Evolutionary conservation across 1,140 invertebrate genomes (phyloP).

Genomic region (Stenopsyche tienmushanensis): DNA sequence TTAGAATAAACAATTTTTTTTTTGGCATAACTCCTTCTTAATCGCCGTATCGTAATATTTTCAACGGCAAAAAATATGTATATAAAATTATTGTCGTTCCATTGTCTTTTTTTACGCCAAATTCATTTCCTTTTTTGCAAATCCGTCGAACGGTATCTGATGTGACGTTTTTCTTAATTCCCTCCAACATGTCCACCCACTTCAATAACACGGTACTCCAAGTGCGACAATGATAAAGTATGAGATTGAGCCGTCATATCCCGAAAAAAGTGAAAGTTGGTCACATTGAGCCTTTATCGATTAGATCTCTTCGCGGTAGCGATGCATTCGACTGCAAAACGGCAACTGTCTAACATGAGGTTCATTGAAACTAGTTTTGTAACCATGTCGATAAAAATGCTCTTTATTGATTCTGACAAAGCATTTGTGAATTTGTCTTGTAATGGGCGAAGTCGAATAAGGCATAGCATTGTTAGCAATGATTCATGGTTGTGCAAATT

Average conservation of each 20-base stretch:
- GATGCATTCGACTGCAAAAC: not conserved
- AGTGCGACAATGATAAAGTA: too few species aligned
- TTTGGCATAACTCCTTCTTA: not conserved
- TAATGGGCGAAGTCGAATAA: not conserved
- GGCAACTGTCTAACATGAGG: not conserved
- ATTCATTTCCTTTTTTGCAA: too few species aligned
- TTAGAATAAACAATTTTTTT: too few species aligned
- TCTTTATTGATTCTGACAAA: not conserved
- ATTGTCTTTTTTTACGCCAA: too few species aligned
- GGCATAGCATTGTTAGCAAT: not conserved
- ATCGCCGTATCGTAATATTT: not conserved
- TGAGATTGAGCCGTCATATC: not conserved
- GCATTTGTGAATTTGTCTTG: not conserved
- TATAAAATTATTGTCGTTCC: too few species aligned
- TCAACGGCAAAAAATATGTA: not conserved
- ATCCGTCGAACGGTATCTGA: too few species aligned
- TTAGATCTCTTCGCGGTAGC: not conserved
- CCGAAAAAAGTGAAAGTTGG: constrained; percentile 7
- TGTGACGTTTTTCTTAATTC: too few species aligned
- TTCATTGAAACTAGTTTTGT: not conserved
- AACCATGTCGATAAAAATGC: not conserved
- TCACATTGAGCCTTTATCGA: not conserved
- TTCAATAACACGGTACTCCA: too few species aligned
- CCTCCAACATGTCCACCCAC: too few species aligned
- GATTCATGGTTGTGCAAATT: too few species aligned